phyloP scores from a whole-genome alignment of 1,140 invertebrate species.

The Leptopilina boulardi region DNA sequence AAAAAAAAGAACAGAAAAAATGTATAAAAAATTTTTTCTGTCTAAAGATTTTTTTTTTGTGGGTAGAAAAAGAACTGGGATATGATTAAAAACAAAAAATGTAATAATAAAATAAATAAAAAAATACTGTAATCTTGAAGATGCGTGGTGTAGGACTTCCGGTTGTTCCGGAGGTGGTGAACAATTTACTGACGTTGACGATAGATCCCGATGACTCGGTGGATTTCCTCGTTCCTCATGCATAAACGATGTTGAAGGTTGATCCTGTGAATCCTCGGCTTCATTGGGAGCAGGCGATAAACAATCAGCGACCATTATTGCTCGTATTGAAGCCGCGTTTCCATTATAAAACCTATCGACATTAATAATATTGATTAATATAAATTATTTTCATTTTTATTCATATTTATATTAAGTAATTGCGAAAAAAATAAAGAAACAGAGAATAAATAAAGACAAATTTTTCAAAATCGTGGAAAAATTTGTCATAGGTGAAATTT shows the following conservation, averaged over 20 bases:
- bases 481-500: no score
- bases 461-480: no score
- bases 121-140: constrained; percentile 72
- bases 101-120: neutral
- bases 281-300: constrained; percentile 71
- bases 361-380: constrained; percentile 1
- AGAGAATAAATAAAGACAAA: no score
- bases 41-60: no score
- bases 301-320: constrained; percentile 86
- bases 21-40: no score
- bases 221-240: constrained; percentile 76
- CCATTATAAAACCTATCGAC: constrained; percentile 86
- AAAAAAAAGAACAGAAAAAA: no score
- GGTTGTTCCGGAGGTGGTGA: constrained; percentile 63
- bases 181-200: constrained; percentile 51
- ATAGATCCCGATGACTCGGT: constrained; percentile 76
- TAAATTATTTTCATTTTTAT: constrained; percentile 11
- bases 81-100: no score
- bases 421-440: constrained; percentile 11
- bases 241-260: constrained; percentile 62
- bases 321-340: constrained; percentile 87
- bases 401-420: no score
- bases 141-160: constrained; percentile 70
- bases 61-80: no score
- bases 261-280: constrained; percentile 56